A percentile compares a stretch with the other conserved stretches of the same genome.
Conservation (phyloP, 2,888 invertebrate genomes). For the Melipona bicolor region DNA sequence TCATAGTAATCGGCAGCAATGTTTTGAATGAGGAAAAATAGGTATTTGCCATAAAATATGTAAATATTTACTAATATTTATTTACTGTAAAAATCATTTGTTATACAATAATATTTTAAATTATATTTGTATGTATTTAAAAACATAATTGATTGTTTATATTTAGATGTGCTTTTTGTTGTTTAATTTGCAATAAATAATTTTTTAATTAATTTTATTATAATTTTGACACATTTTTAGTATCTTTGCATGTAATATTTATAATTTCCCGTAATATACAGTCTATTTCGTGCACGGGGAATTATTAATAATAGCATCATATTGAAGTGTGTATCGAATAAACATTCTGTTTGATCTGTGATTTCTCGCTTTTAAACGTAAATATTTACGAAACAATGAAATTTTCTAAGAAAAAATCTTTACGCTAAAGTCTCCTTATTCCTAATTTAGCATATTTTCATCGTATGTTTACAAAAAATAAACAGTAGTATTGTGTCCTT, state of each 20-base stretch:
- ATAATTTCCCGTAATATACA: slow-evolving; percentile 7
- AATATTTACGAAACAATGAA: not conserved
- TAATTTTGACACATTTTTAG: not conserved
- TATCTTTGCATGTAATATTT: not conserved
- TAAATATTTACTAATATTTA: not conserved
- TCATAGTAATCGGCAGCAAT: not conserved
- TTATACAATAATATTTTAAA: not conserved
- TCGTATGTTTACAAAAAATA: not conserved
- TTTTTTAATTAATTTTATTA: not conserved
- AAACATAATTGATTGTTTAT: not conserved
- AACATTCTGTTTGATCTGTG: not conserved
- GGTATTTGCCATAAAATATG: not conserved
- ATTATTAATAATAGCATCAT: not conserved
- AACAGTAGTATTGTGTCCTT: not conserved
- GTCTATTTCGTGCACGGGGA: slow-evolving; percentile 3
- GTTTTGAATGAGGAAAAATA: not conserved
- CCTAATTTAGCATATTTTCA: not conserved
- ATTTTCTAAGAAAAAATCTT: slow-evolving; percentile 1
- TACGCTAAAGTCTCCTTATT: not conserved
- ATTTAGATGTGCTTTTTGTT: not conserved
- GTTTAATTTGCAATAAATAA: not conserved
- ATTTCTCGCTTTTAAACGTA: not conserved
- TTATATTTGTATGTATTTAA: too few relatives aligned
- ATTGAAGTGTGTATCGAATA: not conserved
- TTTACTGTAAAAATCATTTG: not conserved